Conservation (phyloP, 2,888 invertebrate species). For the Cataglyphis albicans region DNA sequence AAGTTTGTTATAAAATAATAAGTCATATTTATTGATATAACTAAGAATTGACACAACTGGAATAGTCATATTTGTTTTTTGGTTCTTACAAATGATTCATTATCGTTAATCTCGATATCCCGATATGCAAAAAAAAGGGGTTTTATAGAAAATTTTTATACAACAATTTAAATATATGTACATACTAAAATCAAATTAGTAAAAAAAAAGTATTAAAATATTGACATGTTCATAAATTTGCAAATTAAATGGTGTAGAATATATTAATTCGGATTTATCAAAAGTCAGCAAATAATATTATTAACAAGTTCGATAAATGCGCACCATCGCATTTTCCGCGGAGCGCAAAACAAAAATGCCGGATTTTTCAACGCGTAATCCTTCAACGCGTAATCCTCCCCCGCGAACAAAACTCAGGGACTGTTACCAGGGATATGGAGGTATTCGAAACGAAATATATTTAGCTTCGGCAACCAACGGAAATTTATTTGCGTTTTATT, state of each 20-base stretch:
- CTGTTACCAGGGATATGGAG: slow-evolving; percentile 43
- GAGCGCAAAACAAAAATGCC: slow-evolving; percentile 16
- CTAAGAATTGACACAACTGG: not conserved
- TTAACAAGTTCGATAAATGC: slow-evolving; percentile 22
- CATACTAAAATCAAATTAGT: not conserved
- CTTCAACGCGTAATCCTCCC: slow-evolving; percentile 41
- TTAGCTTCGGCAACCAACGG: slow-evolving; percentile 70
- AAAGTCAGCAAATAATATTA: slow-evolving; percentile 12
- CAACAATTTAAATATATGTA: not conserved
- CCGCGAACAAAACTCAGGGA: slow-evolving; percentile 48
- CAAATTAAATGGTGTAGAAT: not conserved
- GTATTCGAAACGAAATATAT: slow-evolving; percentile 72
- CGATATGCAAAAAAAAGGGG: not conserved
- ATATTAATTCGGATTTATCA: slow-evolving; percentile 14
- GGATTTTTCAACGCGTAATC: slow-evolving; percentile 54
- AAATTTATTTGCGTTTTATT: slow-evolving; percentile 83
- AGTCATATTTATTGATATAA: not conserved
- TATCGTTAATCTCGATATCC: not conserved
- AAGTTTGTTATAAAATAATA: not conserved
- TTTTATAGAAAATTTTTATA: not conserved
- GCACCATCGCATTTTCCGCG: not conserved
- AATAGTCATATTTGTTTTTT: slow-evolving; percentile 15
- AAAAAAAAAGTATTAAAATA: slow-evolving; percentile 5
- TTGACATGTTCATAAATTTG: not conserved
- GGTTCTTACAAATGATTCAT: not conserved